Conservation (phyloP, 2,888 invertebrate species). For the Fissipunctia ypsillon region DNA sequence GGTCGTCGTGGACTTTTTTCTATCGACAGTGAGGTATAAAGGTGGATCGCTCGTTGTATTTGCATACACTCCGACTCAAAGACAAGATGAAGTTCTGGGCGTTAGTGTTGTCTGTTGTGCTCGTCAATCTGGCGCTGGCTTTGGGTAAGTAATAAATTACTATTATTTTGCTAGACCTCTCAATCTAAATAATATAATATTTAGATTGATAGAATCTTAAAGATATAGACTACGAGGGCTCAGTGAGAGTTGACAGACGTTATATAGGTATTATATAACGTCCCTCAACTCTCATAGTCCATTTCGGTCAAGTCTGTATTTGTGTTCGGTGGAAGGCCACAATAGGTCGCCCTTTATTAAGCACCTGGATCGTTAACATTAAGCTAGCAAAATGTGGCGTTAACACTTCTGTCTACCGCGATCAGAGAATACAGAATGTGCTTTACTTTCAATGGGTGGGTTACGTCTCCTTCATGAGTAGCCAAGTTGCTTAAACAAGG, state of each 20-base stretch:
- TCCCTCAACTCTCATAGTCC: too few species aligned
- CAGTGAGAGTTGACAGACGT: too few species aligned
- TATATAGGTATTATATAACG: too few species aligned
- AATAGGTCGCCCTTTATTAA: not conserved
- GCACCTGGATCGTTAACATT: not conserved
- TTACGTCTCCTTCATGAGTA: too few species aligned
- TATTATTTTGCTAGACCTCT: not conserved
- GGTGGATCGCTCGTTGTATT: slow-evolving; percentile 24
- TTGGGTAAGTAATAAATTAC: slow-evolving; percentile 41
- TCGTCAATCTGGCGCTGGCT: slow-evolving; percentile 36
- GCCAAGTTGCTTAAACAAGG: too few species aligned
- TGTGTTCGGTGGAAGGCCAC: not conserved
- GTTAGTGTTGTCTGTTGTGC: slow-evolving; percentile 45
- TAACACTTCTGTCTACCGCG: not conserved
- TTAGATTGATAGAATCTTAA: too few species aligned
- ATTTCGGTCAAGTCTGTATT: not conserved
- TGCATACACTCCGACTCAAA: slow-evolving; percentile 20
- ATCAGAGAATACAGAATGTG: not conserved
- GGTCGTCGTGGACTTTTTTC: slow-evolving; percentile 41
- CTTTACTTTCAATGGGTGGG: not conserved
- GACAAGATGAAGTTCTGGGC: slow-evolving; percentile 56
- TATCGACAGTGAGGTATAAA: slow-evolving; percentile 26
- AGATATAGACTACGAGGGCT: too few species aligned
- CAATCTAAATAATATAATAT: too few species aligned
- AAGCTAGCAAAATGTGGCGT: not conserved